phyloP scores from a whole-genome alignment of 2,888 invertebrate species.

The Platycheirus rosarum region DNA sequence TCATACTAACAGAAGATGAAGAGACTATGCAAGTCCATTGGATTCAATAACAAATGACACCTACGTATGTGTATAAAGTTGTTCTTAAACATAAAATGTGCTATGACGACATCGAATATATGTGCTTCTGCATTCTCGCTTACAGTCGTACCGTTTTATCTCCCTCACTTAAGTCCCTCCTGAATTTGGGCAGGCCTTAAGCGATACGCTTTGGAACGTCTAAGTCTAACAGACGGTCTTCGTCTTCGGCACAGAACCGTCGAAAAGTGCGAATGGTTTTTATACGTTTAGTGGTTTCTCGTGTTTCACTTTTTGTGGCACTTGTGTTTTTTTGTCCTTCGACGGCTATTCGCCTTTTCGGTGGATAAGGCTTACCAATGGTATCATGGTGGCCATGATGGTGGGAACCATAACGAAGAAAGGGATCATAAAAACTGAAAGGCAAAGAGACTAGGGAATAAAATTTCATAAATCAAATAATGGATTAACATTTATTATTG shows the following conservation, averaged over 20 bases:
- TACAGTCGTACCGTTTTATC: conserved; percentile 63
- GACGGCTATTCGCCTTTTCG: no score
- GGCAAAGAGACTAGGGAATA: conserved; percentile 40
- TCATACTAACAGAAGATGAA: conserved; percentile 3
- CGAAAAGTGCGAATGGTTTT: conserved; percentile 66
- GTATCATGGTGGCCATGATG: conserved; percentile 26
- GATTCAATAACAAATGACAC: conserved; percentile 65
- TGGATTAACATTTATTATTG: conserved; percentile 75
- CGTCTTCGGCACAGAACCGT: conserved; percentile 11
- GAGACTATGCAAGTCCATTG: conserved; percentile 53
- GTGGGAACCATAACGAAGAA: background rate
- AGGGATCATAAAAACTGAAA: conserved; percentile 41
- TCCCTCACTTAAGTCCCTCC: conserved; percentile 5
- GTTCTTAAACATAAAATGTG: conserved; percentile 64
- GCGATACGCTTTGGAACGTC: conserved; percentile 41
- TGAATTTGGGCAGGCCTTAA: conserved; percentile 16
- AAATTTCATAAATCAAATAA: conserved; percentile 76
- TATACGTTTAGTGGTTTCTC: conserved; percentile 70
- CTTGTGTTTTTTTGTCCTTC: conserved; percentile 43
- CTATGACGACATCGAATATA: conserved; percentile 58
- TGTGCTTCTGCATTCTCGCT: conserved; percentile 59
- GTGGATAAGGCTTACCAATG: no score
- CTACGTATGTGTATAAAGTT: conserved; percentile 45
- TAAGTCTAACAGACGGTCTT: background rate
- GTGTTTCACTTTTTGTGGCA: conserved; percentile 73